phyloP scores from a whole-genome alignment of 92 coral and sea anemone species.

The Porites divaricata region DNA sequence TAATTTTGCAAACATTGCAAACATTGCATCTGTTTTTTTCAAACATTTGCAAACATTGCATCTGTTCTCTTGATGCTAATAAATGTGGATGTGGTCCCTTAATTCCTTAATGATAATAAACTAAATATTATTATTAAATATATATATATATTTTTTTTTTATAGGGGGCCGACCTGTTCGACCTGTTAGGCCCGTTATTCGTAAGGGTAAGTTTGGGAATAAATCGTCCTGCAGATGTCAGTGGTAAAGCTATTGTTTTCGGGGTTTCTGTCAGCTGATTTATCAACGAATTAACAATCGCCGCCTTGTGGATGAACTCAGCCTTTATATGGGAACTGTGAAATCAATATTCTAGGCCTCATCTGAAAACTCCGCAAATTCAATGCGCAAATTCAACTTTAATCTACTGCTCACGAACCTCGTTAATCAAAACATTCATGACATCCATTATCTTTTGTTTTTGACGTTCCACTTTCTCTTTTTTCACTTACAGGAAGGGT shows the following conservation, averaged over 20 bases:
- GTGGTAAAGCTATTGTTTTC: no score
- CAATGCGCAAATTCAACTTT: background rate
- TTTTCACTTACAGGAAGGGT: slow-evolving; percentile 8
- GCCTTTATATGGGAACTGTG: no score
- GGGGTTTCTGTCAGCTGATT: no score
- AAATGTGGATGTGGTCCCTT: background rate
- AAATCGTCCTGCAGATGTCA: background rate
- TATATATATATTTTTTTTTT: background rate
- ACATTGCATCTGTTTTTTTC: no score
- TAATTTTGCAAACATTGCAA: background rate
- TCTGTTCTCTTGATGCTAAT: background rate
- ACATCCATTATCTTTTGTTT: background rate
- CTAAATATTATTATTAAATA: no score
- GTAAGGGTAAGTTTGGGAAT: background rate
- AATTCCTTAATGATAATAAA: background rate
- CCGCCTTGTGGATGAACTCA: no score
- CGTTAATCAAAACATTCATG: background rate
- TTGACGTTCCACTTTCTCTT: background rate
- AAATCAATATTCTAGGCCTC: no score
- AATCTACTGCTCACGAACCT: background rate
- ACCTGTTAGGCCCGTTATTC: slow-evolving; percentile 36
- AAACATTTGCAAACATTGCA: no score
- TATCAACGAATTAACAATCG: no score
- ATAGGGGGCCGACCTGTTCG: slow-evolving; percentile 30
- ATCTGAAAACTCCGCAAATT: no score